Base-by-base conservation (phyloP, 2,888 invertebrate genomes). In the Eucriotettix oculatus region DNA sequence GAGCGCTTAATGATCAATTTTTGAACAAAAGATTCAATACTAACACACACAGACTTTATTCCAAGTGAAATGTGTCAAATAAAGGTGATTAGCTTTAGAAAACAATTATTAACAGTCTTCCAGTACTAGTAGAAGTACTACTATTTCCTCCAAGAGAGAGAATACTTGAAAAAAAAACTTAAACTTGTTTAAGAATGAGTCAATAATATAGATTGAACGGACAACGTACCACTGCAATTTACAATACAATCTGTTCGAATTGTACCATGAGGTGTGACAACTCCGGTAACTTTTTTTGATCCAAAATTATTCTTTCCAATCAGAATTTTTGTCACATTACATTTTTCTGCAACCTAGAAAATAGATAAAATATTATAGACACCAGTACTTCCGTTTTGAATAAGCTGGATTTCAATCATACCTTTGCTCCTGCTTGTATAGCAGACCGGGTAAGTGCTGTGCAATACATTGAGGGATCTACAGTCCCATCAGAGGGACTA, bases 381-480 rank as follows among this genome's bases (percentile, higher is more conserved):
- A 48, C 2, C n/a, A n/a, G 12, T 5, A 16, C 29, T 61, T 58
- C 58, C 16, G 16, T 44, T 40, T 58, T 54, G 44, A 60, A 53
- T 48, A 3, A 56, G 2, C 10, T 43, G 52, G 16, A 52, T n/a
- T 52, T 42, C 16, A 16, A 42, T 1, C 11, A 41, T 69, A 90
- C 88, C 74, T 84, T 81, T 12, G 81, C 88, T 41, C 90, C 91
- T 67, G 81, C 78, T 62, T 75, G 76, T 0, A 78, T 81, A 0
- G 91, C 86, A n/a, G 81, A 82, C 71, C 84, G 83, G 0, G 84
- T 79, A 14, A 93, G 76, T 0, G 91, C 86, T 17, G 79, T 78
- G 68, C 90, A 87, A 48, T 87, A 79, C 80, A 88, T 88, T 0
- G 87, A 80, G 0, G 93, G 92, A 70, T 94, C 93, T 43, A 93